phyloP scores from a whole-genome alignment of 2,888 invertebrate genomes.

The Drosophila testacea region DNA sequence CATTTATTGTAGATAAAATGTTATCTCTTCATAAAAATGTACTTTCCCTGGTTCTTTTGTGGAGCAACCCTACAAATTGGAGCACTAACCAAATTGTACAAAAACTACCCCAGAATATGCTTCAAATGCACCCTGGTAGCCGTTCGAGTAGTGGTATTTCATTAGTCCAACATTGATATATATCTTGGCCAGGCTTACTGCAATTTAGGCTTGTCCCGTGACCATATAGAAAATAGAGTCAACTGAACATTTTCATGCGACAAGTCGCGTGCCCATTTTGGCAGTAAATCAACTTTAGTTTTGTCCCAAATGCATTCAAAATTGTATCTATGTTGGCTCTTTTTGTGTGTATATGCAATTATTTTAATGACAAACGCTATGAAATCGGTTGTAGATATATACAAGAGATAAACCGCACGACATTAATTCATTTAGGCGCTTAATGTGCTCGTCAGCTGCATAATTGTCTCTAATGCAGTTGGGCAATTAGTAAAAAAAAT shows the following conservation, averaged over 20 bases:
- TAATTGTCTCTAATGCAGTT: constrained; percentile 76
- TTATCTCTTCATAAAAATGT: background rate
- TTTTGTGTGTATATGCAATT: constrained; percentile 31
- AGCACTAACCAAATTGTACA: background rate
- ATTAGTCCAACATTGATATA: constrained; percentile 44
- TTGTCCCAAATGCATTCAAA: constrained; percentile 54
- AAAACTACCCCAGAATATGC: background rate
- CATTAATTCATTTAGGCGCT: constrained; percentile 42
- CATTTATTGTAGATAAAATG: background rate
- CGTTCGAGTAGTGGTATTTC: constrained; percentile 28
- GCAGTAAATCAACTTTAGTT: constrained; percentile 46
- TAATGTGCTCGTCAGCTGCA: constrained; percentile 53
- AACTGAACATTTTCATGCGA: constrained; percentile 11
- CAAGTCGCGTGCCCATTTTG: constrained; percentile 47
- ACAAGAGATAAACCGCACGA: constrained; percentile 46
- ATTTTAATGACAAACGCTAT: constrained; percentile 53
- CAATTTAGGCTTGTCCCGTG: constrained; percentile 20
- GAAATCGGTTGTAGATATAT: constrained; percentile 28
- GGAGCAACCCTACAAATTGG: constrained; percentile 21
- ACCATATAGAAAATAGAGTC: constrained; percentile 9
- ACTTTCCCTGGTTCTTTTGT: background rate
- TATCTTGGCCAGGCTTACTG: constrained; percentile 43
- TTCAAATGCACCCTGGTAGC: constrained; percentile 1
- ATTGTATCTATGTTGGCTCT: constrained; percentile 14
- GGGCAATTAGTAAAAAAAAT: constrained; percentile 63